A percentile compares a stretch with the other conserved stretches of the same genome.
These are phyloP conservation scores for Sphyrna mokarran DNA, from an alignment of 2,113 vertebrate genomes.

Conservation along the genomic window DNA sequence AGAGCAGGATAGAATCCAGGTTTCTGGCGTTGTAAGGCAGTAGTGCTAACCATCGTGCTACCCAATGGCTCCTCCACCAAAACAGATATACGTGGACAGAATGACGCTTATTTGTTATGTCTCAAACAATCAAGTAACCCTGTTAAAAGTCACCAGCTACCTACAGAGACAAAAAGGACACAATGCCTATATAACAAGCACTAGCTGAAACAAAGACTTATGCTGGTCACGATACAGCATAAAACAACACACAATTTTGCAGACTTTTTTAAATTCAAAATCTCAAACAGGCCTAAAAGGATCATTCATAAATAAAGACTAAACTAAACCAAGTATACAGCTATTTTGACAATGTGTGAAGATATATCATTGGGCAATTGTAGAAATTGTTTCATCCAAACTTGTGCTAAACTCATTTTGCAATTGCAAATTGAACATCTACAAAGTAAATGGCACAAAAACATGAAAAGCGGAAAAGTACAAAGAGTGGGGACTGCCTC, in stretches of 20 bases:
- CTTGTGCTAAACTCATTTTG: background rate
- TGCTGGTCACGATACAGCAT: background rate
- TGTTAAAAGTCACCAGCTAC: background rate
- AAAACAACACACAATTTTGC: background rate
- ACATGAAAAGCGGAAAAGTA: too few species aligned
- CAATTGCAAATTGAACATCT: background rate
- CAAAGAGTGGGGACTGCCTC: background rate
- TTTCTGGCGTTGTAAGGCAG: too few species aligned
- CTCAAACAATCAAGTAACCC: background rate
- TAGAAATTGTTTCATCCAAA: background rate
- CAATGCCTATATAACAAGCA: background rate
- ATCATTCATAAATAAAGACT: background rate
- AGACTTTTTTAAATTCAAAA: background rate
- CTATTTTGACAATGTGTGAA: background rate
- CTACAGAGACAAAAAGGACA: background rate
- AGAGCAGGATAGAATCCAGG: too few species aligned
- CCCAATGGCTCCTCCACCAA: background rate
- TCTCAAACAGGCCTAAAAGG: background rate
- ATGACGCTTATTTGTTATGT: background rate
- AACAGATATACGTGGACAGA: background rate
- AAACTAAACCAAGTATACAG: background rate
- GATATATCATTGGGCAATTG: background rate
- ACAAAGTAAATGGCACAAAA: background rate
- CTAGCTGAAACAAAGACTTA: background rate
- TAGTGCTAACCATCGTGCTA: too few species aligned